Conservation (phyloP, 2,113 vertebrate species). For the Rhadina sibilatrix region DNA sequence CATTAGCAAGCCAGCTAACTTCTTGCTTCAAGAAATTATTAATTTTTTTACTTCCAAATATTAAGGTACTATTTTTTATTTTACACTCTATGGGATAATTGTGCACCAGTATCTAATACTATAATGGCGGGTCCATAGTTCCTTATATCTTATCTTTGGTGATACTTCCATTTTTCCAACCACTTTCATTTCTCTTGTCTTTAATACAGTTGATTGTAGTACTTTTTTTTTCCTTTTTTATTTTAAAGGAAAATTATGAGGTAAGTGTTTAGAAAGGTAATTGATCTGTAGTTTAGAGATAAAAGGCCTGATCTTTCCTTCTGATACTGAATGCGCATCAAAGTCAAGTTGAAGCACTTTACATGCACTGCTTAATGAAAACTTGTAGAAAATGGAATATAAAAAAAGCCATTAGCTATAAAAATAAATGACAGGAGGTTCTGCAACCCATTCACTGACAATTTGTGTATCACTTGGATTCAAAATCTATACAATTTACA, state of each 20-base stretch:
- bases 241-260: slow-evolving; percentile 58
- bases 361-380: slow-evolving; percentile 53
- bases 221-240: background rate
- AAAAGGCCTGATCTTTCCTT: slow-evolving; percentile 59
- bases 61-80: background rate
- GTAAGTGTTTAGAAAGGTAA: slow-evolving; percentile 65
- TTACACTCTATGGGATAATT: background rate
- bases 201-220: background rate
- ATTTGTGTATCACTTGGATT: slow-evolving; percentile 6
- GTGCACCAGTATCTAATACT: background rate
- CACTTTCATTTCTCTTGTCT: slow-evolving; percentile 19
- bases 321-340: slow-evolving; percentile 54
- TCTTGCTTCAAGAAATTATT: slow-evolving; percentile 2
- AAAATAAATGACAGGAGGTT: slow-evolving; percentile 58
- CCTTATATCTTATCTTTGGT: background rate
- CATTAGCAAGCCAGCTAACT: slow-evolving; percentile 37
- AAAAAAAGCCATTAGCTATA: slow-evolving; percentile 63
- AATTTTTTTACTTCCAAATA: background rate
- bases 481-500: slow-evolving; percentile 3
- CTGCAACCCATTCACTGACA: background rate
- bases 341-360: slow-evolving; percentile 63
- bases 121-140: background rate
- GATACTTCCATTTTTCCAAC: slow-evolving; percentile 8
- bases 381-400: slow-evolving; percentile 55
- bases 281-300: slow-evolving; percentile 57